A percentile compares a stretch with the other conserved stretches of the same genome.
These are phyloP conservation scores for Halisarca cf. caerulea DNA, from an alignment of 37 sponge, comb jelly and placozoan species.

Conservation along the genomic window DNA sequence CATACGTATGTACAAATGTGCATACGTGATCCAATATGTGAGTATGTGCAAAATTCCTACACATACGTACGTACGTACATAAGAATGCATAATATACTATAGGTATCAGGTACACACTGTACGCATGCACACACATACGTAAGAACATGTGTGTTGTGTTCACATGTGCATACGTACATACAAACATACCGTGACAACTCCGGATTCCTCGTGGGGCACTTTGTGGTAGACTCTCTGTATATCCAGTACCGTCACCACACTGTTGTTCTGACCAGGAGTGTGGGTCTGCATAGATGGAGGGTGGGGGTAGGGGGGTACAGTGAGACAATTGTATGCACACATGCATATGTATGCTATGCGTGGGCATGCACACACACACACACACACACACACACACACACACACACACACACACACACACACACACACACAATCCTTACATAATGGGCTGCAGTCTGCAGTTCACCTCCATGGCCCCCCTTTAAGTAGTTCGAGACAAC, in stretches of 20 bases:
- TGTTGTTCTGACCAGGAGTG: not conserved
- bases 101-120: no score
- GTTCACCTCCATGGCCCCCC: not conserved
- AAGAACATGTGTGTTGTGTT: no score
- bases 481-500: not conserved
- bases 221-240: not conserved
- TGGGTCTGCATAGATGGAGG: slow-evolving; percentile 5
- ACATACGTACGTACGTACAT: not conserved
- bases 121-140: no score
- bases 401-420: slow-evolving; percentile 40
- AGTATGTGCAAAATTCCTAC: no score
- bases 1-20: not conserved
- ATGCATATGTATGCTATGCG: not conserved
- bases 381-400: not conserved
- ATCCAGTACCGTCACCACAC: slow-evolving; percentile 58
- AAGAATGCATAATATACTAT: no score
- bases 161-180: no score
- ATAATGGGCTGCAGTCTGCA: slow-evolving; percentile 59
- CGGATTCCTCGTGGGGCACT: not conserved
- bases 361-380: not conserved
- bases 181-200: not conserved
- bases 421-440: slow-evolving; percentile 71
- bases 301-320: slow-evolving; percentile 47
- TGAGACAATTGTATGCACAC: slow-evolving; percentile 37
- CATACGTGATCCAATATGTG: not conserved